A percentile compares a stretch with the other conserved stretches of the same genome.
These are phyloP conservation scores for Carassius gibelio DNA, from an alignment of 2,113 vertebrate species.

Conservation along the genomic window DNA sequence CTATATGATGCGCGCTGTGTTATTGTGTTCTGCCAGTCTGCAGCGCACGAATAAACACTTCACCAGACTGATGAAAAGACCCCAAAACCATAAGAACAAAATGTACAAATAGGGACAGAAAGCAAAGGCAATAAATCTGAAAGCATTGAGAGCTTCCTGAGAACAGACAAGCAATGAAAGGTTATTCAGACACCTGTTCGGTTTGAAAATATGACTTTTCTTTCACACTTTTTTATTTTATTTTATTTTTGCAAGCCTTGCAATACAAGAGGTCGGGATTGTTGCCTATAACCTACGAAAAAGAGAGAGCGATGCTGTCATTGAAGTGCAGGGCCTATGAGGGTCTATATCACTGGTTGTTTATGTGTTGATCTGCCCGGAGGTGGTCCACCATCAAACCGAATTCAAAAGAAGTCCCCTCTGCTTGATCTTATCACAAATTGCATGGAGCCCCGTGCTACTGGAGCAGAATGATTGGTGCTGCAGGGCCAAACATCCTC, in stretches of 20 bases:
- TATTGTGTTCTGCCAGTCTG: not conserved
- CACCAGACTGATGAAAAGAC: conserved; percentile 27
- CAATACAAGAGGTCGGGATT: not conserved
- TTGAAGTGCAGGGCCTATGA: not conserved
- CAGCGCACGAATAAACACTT: conserved; percentile 32
- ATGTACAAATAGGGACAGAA: conserved; percentile 19
- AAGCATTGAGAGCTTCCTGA: not conserved
- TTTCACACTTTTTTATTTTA: not conserved
- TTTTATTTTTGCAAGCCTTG: not conserved
- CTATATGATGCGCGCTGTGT: not conserved
- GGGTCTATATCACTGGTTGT: conserved; percentile 13
- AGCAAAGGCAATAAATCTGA: not conserved
- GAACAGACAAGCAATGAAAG: not conserved
- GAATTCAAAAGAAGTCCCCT: conserved; percentile 22
- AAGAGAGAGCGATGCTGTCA: conserved; percentile 17
- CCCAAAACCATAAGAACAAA: not conserved
- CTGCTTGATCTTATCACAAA: conserved; percentile 29
- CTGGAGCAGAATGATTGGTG: conserved; percentile 42
- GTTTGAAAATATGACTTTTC: conserved; percentile 7
- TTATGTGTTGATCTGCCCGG: conserved; percentile 31
- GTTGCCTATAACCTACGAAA: conserved; percentile 35
- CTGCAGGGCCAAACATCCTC: conserved; percentile 20
- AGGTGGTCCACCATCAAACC: conserved; percentile 39
- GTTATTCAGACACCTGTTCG: not conserved
- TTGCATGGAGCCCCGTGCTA: conserved; percentile 12